Evolutionary conservation across 1,140 invertebrate species (phyloP).

Genomic region (Ips nitidus): DNA sequence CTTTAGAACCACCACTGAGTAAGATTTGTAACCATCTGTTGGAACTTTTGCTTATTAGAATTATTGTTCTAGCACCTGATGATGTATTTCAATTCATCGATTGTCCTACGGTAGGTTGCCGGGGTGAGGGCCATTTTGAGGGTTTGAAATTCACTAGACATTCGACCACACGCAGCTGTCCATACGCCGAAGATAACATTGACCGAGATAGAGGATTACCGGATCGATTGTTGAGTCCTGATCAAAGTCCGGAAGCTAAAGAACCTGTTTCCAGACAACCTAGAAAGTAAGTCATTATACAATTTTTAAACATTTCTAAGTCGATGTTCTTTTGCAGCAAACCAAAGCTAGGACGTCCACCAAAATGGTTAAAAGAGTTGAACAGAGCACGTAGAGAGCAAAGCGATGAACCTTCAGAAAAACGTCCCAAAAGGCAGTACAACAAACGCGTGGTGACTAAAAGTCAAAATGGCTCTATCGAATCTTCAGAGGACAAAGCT

Average conservation of each 20-base stretch:
- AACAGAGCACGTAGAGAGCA: constrained; percentile 3
- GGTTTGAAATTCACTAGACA: constrained; percentile 77
- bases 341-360: constrained; percentile 43
- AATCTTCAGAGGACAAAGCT: constrained; percentile 24
- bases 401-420: constrained; percentile 31
- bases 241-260: constrained; percentile 45
- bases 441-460: background rate
- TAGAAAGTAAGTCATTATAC: constrained; percentile 37
- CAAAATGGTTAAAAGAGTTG: constrained; percentile 39
- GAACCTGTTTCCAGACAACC: constrained; percentile 52
- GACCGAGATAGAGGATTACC: constrained; percentile 59
- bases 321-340: constrained; percentile 28
- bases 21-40: constrained; percentile 46
- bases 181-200: constrained; percentile 75
- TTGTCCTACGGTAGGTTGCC: constrained; percentile 76
- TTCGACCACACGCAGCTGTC: constrained; percentile 76
- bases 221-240: constrained; percentile 56
- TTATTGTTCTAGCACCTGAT: constrained; percentile 56
- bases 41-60: background rate
- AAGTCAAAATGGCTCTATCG: background rate
- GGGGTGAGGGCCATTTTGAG: constrained; percentile 75
- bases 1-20: constrained; percentile 80
- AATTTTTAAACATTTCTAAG: background rate
- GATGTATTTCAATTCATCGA: constrained; percentile 61
- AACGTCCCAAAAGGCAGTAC: constrained; percentile 32